phyloP scores from a whole-genome alignment of 2,888 invertebrate species.

The Andrena hattorfiana region DNA sequence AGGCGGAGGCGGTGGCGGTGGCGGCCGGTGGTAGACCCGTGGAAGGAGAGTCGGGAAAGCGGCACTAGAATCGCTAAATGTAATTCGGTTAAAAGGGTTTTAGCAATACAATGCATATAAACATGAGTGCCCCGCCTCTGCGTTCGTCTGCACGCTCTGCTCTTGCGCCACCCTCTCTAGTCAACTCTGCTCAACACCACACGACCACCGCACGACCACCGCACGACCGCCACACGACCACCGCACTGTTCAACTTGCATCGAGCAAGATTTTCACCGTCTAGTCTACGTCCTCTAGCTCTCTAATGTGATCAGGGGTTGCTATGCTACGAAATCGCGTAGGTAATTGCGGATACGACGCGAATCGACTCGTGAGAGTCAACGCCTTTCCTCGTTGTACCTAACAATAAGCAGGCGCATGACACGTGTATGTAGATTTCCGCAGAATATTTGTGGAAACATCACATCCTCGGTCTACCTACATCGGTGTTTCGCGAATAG shows the following conservation, averaged over 20 bases:
- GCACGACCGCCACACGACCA: slow-evolving; percentile 23
- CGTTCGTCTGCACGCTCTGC: slow-evolving; percentile 71
- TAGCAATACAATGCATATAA: slow-evolving; percentile 85
- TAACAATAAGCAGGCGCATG: too few relatives aligned
- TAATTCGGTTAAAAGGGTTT: slow-evolving; percentile 85
- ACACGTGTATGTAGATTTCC: too few relatives aligned
- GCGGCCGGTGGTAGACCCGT: slow-evolving; percentile 25
- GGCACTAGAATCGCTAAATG: slow-evolving; percentile 84
- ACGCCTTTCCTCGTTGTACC: too few relatives aligned
- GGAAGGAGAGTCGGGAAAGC: slow-evolving; percentile 62
- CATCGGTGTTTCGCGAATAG: too few relatives aligned
- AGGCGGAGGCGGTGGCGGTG: slow-evolving; percentile 3
- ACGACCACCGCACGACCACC: slow-evolving; percentile 46
- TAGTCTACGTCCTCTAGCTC: slow-evolving; percentile 17
- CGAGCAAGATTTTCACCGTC: slow-evolving; percentile 42
- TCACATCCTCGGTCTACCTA: too few relatives aligned
- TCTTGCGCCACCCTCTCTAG: slow-evolving; percentile 61
- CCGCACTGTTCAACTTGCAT: slow-evolving; percentile 26
- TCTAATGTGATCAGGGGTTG: slow-evolving; percentile 5
- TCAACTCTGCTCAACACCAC: slow-evolving; percentile 42
- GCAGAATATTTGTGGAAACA: too few relatives aligned
- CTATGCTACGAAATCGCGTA: slow-evolving; percentile 1
- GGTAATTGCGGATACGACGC: neutral
- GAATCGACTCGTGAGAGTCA: too few relatives aligned
- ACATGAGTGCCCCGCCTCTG: slow-evolving; percentile 81